phyloP scores from a whole-genome alignment of 2,113 vertebrate genomes.

The Trachemys scripta region DNA sequence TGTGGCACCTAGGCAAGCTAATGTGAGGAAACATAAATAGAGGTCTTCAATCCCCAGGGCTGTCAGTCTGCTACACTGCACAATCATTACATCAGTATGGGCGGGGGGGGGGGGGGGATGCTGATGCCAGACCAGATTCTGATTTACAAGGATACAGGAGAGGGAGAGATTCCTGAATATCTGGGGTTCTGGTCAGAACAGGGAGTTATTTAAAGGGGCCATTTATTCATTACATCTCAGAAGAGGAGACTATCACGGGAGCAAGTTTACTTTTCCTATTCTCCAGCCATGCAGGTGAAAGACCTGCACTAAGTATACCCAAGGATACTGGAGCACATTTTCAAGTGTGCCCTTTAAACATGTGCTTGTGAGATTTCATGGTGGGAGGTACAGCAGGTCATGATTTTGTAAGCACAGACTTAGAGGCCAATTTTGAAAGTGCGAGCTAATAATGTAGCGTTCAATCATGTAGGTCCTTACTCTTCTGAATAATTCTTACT shows the following conservation, averaged over 20 bases:
- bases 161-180: neutral
- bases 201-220: neutral
- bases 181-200: neutral
- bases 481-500: slow-evolving; percentile 35
- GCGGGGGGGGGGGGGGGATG: no score
- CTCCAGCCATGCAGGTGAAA: neutral
- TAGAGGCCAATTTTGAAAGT: neutral
- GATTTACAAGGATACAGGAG: neutral
- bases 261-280: slow-evolving; percentile 19
- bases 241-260: neutral
- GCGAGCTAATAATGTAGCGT: neutral
- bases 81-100: neutral
- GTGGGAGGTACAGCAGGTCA: neutral
- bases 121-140: neutral
- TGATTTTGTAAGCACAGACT: neutral
- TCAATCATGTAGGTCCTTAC: neutral
- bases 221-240: neutral
- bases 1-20: neutral
- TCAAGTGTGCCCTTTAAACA: neutral
- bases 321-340: neutral
- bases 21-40: neutral
- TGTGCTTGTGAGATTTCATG: neutral
- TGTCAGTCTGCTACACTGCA: neutral
- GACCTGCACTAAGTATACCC: neutral
- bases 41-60: neutral